phyloP scores from a whole-genome alignment of 2,113 vertebrate species.

The Cavia porcellus region DNA sequence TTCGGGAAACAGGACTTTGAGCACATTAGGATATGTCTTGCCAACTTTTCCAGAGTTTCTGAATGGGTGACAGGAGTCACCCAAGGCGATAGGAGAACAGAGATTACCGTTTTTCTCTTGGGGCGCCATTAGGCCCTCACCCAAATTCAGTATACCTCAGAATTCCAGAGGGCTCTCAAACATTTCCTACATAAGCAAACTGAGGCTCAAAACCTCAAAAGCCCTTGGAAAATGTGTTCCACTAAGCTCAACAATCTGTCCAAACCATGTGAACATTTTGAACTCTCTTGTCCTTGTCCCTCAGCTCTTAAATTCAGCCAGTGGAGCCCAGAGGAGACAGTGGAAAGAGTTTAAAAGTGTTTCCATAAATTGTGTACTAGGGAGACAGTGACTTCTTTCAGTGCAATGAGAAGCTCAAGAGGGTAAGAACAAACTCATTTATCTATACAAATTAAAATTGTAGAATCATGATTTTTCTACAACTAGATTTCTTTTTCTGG shows the following conservation, averaged over 20 bases:
- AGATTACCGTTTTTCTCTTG: not conserved
- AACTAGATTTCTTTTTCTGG: not conserved
- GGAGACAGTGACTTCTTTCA: not conserved
- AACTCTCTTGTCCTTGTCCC: not conserved
- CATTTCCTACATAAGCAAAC: slow-evolving; percentile 25
- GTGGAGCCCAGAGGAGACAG: not conserved
- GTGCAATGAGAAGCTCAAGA: slow-evolving; percentile 4
- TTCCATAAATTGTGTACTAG: not conserved
- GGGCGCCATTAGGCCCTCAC: not conserved
- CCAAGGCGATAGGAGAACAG: not conserved
- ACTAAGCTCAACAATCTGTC: not conserved
- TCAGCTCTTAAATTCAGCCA: not conserved
- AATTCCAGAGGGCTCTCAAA: slow-evolving; percentile 10
- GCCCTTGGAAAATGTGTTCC: not conserved
- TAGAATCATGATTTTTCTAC: not conserved
- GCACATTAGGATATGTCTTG: not conserved
- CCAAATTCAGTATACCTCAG: not conserved
- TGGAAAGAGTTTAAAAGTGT: not conserved
- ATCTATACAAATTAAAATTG: slow-evolving; percentile 31
- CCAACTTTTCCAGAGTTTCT: slow-evolving; percentile 10
- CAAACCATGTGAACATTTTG: not conserved
- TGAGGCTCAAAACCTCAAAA: not conserved
- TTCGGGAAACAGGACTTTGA: not conserved
- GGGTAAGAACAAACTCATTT: not conserved
- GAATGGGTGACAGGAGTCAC: not conserved